Conservation (phyloP, 2,797 vertebrate species). For the Cirrhinus mrigala region DNA sequence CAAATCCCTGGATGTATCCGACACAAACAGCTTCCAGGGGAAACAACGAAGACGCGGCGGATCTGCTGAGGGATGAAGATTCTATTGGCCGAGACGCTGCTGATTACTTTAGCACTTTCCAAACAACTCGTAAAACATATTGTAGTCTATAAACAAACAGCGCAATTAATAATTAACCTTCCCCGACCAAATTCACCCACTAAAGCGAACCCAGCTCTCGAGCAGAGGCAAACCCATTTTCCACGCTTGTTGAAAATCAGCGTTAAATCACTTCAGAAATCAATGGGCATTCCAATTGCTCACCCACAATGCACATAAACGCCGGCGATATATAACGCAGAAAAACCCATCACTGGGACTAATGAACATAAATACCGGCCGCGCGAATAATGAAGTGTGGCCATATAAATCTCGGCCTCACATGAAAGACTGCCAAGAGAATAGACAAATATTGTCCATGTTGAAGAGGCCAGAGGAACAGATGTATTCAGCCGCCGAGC, state of each 20-base stretch:
- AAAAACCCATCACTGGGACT: conserved; percentile 46
- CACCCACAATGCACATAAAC: conserved; percentile 57
- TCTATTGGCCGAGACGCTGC: conserved; percentile 16
- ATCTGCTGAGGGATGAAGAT: conserved; percentile 25
- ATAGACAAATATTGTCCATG: conserved; percentile 53
- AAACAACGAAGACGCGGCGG: background rate
- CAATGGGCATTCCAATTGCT: conserved; percentile 71
- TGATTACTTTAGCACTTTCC: conserved; percentile 50
- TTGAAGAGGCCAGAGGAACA: conserved; percentile 20
- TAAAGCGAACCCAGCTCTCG: conserved; percentile 58
- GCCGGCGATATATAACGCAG: conserved; percentile 45
- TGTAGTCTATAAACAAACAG: conserved; percentile 47
- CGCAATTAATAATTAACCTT: conserved; percentile 62
- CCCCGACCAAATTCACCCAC: conserved; percentile 20
- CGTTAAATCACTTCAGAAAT: conserved; percentile 77
- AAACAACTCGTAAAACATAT: conserved; percentile 45
- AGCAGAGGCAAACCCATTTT: conserved; percentile 68
- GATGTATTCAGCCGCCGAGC: conserved; percentile 53
- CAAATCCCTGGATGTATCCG: conserved; percentile 11
- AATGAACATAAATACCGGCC: conserved; percentile 55
- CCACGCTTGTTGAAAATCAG: conserved; percentile 66
- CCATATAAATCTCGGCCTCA: conserved; percentile 58
- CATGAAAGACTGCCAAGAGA: conserved; percentile 46
- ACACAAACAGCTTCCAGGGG: conserved; percentile 37
- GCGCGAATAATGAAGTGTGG: conserved; percentile 50